These are phyloP conservation scores for Phalanger gymnotis DNA, from an alignment of 2,797 vertebrate genomes.

Conservation along the genomic window DNA sequence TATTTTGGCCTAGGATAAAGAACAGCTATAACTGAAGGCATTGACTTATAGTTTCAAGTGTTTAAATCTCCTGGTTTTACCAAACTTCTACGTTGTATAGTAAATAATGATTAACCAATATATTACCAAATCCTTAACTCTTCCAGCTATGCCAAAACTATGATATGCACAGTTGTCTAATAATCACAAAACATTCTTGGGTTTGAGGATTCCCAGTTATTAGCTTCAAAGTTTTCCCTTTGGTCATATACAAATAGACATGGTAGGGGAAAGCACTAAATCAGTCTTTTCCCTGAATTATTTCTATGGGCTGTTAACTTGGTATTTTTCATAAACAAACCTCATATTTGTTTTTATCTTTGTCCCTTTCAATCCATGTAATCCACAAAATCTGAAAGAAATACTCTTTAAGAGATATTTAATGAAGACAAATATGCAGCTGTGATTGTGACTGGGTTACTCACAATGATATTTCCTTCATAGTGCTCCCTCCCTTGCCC, in stretches of 20 bases:
- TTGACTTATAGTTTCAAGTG: neutral
- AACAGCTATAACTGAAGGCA: neutral
- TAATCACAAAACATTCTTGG: neutral
- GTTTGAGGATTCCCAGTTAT: neutral
- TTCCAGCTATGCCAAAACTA: neutral
- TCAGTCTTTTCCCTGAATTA: neutral
- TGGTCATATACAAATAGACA: neutral
- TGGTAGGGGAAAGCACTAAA: neutral
- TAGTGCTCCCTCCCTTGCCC: neutral
- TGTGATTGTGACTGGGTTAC: neutral
- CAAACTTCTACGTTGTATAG: neutral
- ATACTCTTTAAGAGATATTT: neutral
- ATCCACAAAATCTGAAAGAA: neutral
- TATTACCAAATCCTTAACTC: neutral
- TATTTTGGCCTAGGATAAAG: neutral
- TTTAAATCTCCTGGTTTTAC: conserved; percentile 18
- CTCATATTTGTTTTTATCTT: neutral
- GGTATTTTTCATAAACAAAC: neutral
- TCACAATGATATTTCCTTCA: neutral
- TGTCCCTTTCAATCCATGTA: neutral
- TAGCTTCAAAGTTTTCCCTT: neutral
- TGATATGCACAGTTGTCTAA: neutral
- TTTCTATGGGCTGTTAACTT: neutral
- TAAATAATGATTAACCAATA: neutral
- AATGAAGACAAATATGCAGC: neutral